phyloP scores from a whole-genome alignment of 2,797 vertebrate genomes.

The Morelia viridis region DNA sequence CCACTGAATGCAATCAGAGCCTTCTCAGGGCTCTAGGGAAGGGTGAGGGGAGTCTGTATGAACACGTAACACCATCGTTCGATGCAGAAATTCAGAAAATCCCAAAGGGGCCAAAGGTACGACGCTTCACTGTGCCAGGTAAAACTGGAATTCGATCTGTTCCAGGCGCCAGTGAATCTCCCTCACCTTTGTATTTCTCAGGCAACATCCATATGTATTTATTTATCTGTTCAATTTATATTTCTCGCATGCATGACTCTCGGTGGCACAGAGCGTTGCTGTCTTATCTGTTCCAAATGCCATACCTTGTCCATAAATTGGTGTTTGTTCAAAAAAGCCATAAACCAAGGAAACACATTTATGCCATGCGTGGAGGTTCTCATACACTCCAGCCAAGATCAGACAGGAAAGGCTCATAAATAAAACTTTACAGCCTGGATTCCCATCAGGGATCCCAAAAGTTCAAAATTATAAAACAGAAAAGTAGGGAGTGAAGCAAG shows the following conservation, averaged over 20 bases:
- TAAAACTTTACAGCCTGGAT: background rate
- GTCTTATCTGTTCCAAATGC: background rate
- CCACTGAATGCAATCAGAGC: too few relatives aligned
- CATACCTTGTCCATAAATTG: background rate
- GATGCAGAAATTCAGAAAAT: too few relatives aligned
- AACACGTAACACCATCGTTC: too few relatives aligned
- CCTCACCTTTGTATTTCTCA: too few relatives aligned
- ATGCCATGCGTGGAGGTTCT: slow-evolving; percentile 21
- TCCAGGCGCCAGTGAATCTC: too few relatives aligned
- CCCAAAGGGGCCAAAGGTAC: too few relatives aligned
- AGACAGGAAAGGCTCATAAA: background rate
- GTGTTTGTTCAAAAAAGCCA: slow-evolving; percentile 1
- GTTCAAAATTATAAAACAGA: background rate
- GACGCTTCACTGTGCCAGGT: too few relatives aligned
- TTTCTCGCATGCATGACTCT: background rate
- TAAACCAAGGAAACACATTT: slow-evolving; percentile 16
- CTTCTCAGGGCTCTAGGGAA: too few relatives aligned
- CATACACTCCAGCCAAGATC: background rate
- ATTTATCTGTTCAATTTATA: background rate
- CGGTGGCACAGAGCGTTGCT: too few relatives aligned
- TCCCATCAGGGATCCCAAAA: background rate
- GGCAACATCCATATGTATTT: too few relatives aligned
- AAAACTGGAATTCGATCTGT: too few relatives aligned
- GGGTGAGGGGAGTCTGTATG: too few relatives aligned
- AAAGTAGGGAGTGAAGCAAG: background rate